Conservation (phyloP, 1,140 invertebrate genomes). For the Trachymyrmex septentrionalis region DNA sequence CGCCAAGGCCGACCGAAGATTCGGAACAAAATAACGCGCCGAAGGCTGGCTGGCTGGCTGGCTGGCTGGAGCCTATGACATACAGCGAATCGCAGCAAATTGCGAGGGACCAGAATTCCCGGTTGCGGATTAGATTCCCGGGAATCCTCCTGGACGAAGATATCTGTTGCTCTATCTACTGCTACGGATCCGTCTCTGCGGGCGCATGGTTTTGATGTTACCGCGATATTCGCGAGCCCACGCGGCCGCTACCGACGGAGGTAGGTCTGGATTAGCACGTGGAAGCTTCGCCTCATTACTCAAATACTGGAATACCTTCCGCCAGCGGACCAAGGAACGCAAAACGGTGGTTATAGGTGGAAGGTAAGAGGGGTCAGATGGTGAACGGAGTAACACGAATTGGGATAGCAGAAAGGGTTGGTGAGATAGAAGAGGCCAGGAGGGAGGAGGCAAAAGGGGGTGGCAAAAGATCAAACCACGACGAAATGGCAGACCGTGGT, state of each 20-base stretch:
- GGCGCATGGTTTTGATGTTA: conserved; percentile 72
- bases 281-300: conserved; percentile 73
- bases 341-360: conserved; percentile 50
- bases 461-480: conserved; percentile 76
- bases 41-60: background rate
- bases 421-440: background rate
- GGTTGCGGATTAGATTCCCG: conserved; percentile 63
- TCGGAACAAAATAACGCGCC: conserved; percentile 47
- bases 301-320: conserved; percentile 70
- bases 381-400: conserved; percentile 33
- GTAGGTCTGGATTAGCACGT: conserved; percentile 71
- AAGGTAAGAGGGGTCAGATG: conserved; percentile 37
- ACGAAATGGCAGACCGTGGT: conserved; percentile 63
- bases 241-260: conserved; percentile 49
- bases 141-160: conserved; percentile 58
- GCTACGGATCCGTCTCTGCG: conserved; percentile 57
- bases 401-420: conserved; percentile 21
- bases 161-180: conserved; percentile 72
- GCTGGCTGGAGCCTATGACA: conserved; percentile 40
- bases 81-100: conserved; percentile 64
- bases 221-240: conserved; percentile 65
- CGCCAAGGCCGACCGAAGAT: conserved; percentile 47
- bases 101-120: conserved; percentile 57
- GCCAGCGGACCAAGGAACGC: conserved; percentile 38
- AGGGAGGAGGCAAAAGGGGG: conserved; percentile 9